phyloP scores from a whole-genome alignment of 2,888 invertebrate species.

The Ormyrus thymus region DNA sequence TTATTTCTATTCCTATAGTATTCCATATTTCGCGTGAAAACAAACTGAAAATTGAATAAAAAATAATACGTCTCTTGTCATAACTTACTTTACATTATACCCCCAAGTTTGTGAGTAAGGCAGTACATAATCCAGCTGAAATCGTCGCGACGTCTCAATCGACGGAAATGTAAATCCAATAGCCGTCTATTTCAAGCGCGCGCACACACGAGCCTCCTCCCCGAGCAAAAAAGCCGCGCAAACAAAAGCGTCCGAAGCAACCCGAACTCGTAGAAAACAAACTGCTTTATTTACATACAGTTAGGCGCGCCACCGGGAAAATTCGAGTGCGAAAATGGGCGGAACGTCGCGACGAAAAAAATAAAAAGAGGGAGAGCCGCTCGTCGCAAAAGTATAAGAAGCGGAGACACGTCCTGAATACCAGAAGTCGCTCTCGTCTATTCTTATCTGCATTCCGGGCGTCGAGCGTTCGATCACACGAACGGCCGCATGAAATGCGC shows the following conservation, averaged over 20 bases:
- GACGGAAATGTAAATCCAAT: slow-evolving; percentile 31
- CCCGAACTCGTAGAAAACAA: slow-evolving; percentile 30
- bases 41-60: too few relatives aligned
- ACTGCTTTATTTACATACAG: slow-evolving; percentile 43
- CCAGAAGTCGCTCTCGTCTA: slow-evolving; percentile 6
- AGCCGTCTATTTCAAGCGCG: slow-evolving; percentile 19
- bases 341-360: neutral
- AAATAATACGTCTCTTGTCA: too few relatives aligned
- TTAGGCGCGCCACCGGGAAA: neutral
- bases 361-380: neutral
- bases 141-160: slow-evolving; percentile 7
- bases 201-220: too few relatives aligned
- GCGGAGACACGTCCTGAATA: slow-evolving; percentile 26
- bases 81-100: too few relatives aligned
- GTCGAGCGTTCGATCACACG: neutral
- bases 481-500: neutral
- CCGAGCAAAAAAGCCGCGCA: neutral
- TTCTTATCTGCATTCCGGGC: slow-evolving; percentile 24
- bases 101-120: too few relatives aligned
- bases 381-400: neutral
- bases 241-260: neutral
- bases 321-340: neutral
- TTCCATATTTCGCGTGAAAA: too few relatives aligned
- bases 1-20: too few relatives aligned
- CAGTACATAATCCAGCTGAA: neutral